A percentile compares a stretch with the other conserved stretches of the same genome.
phyloP scores from a whole-genome alignment of 2,888 invertebrate genomes.

The Lasioglossum zephyrum region DNA sequence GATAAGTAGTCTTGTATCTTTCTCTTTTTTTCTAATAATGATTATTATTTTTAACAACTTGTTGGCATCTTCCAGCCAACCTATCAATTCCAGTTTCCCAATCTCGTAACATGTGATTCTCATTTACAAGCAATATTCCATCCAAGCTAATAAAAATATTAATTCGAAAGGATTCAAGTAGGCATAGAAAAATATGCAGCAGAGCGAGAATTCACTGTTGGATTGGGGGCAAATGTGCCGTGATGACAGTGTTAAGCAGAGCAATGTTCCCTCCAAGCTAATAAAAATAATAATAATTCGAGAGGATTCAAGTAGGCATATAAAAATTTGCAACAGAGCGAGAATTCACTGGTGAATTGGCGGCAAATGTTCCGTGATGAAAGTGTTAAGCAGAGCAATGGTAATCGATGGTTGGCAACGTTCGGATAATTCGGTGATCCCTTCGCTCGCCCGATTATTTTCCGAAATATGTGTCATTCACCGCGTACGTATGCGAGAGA shows the following conservation, averaged over 20 bases:
- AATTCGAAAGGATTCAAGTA: neutral
- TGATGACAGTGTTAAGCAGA: neutral
- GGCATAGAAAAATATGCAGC: neutral
- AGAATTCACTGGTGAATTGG: neutral
- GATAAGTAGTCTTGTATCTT: too few relatives aligned
- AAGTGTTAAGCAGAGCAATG: neutral
- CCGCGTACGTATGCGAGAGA: slow-evolving; percentile 26
- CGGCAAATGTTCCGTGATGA: neutral
- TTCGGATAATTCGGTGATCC: slow-evolving; percentile 9
- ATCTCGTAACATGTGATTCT: too few relatives aligned
- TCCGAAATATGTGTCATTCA: slow-evolving; percentile 20
- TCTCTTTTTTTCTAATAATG: too few relatives aligned
- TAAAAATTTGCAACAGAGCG: neutral
- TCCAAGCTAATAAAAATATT: too few relatives aligned
- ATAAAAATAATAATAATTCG: too few relatives aligned
- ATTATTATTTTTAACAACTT: too few relatives aligned
- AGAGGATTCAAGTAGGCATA: neutral
- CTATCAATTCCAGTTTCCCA: too few relatives aligned
- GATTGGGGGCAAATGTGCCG: neutral
- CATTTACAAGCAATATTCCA: too few relatives aligned
- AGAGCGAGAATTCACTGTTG: neutral
- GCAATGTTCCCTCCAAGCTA: neutral
- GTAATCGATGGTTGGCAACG: neutral
- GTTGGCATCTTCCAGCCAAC: too few relatives aligned
- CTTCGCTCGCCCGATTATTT: slow-evolving; percentile 11